Evolutionary conservation across 2,888 invertebrate species (phyloP), one percentile per base, ranked within the genome.

Genomic region (Eupithecia abbreviata): DNA sequence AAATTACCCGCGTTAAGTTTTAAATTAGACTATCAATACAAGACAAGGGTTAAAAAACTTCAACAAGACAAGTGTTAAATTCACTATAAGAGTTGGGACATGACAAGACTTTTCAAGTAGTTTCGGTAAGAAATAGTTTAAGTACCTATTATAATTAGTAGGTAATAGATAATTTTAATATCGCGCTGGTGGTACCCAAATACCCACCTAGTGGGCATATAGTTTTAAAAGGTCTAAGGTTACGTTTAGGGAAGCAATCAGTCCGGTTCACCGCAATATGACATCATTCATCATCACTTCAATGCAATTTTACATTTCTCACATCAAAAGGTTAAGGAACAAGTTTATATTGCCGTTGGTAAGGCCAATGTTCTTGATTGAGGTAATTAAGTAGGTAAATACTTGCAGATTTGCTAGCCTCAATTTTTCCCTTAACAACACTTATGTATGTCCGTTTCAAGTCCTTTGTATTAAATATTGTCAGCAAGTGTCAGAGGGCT

Each of bases 251-350:
- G 77, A 77, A 79, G 47, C 67, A 7, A 55, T 3, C 41, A 45
- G n/a, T 13, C 74, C 18, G 71, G 73, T 68, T 69, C 13, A 80
- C 75, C 76, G 72, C 76, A 73, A 73, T 12, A 78, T 81, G 79
- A 80, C 77, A 79, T 81, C 77, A 80, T 69, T 30, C 78, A 79
- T 81, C 77, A 80, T 67, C 30, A 71, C 43, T 72, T 75, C 69
- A 75, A 71, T 76, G 75, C 75, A 78, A 73, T 77, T 74, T 70
- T 74, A 78, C 71, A 77, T 79, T 77, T 78, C 73, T 77, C 76
- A 75, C 75, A 74, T 69, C 49, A 79, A 81, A 80, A 80, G 80
- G 79, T 81, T 81, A 78, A 72, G 72, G 77, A 77, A 77, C 71
- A 68, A 73, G 74, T 76, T 77, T 74, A 76, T 77, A 75, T 76